These are phyloP conservation scores for Halichoeres trimaculatus DNA, from an alignment of 2,113 vertebrate genomes.

Conservation along the genomic window DNA sequence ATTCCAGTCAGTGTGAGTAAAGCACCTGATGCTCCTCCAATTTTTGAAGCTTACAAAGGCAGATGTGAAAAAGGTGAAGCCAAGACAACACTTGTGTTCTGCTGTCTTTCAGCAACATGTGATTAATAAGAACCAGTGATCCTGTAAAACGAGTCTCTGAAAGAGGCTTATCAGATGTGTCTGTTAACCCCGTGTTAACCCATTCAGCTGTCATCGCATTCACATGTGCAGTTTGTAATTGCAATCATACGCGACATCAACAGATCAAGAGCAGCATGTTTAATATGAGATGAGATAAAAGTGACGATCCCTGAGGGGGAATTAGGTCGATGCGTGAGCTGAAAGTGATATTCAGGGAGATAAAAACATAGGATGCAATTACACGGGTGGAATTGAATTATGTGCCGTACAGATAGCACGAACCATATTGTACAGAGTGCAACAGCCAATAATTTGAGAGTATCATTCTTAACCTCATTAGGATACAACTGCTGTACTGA, in stretches of 20 bases:
- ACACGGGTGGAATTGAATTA: neutral
- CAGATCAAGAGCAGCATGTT: slow-evolving; percentile 23
- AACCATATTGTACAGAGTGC: neutral
- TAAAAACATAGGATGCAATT: slow-evolving; percentile 8
- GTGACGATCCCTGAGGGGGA: slow-evolving; percentile 20
- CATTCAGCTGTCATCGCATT: neutral
- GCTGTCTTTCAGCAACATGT: neutral
- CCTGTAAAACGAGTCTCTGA: neutral
- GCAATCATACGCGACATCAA: slow-evolving; percentile 21
- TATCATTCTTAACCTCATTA: neutral
- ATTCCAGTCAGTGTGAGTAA: neutral
- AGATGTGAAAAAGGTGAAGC: too few relatives aligned
- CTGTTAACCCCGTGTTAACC: slow-evolving; percentile 19
- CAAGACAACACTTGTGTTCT: neutral
- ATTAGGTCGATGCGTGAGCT: slow-evolving; percentile 27
- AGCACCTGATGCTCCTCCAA: too few relatives aligned
- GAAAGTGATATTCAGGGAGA: slow-evolving; percentile 4
- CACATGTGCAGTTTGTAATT: slow-evolving; percentile 22
- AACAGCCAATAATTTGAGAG: neutral
- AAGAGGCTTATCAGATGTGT: slow-evolving; percentile 12
- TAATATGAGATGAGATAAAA: slow-evolving; percentile 32
- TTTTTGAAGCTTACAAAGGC: too few relatives aligned
- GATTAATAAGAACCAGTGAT: neutral
- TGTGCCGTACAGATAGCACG: neutral
- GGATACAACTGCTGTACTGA: neutral